Conservation (phyloP, 2,888 invertebrate species). For the Dilophus febrilis region DNA sequence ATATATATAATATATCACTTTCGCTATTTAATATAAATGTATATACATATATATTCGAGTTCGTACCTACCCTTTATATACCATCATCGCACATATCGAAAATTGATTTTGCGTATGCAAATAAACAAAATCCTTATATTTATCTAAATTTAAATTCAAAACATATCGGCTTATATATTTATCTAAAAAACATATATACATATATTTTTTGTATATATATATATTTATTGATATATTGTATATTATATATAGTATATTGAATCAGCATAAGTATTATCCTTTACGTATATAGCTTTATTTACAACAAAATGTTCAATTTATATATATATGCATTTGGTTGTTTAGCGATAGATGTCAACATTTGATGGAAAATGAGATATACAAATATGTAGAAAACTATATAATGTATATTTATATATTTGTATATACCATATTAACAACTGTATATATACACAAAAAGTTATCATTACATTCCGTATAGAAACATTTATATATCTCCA, state of each 20-base stretch:
- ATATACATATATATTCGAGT: too few species aligned
- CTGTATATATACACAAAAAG: neutral
- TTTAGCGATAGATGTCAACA: constrained; percentile 3
- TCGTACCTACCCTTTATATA: too few species aligned
- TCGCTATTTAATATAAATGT: too few species aligned
- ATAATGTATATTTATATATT: neutral
- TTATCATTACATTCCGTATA: too few species aligned
- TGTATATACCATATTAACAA: neutral
- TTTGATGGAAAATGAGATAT: neutral
- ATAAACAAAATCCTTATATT: constrained; percentile 1
- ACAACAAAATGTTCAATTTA: too few species aligned
- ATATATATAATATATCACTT: too few species aligned
- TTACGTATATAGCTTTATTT: too few species aligned
- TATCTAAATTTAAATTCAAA: constrained; percentile 3
- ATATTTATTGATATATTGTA: neutral
- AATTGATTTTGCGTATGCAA: constrained; percentile 3
- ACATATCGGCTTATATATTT: constrained; percentile 1
- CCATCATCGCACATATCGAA: constrained; percentile 1
- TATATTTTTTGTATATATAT: neutral
- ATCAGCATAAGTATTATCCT: neutral
- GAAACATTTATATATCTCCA: neutral
- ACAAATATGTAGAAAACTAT: too few species aligned
- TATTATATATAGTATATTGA: neutral
- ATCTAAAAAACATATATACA: neutral
- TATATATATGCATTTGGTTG: neutral